Evolutionary conservation across 2,888 invertebrate species (phyloP), one percentile per base, ranked within the genome.

Genomic region (Calliopum simillimum): DNA sequence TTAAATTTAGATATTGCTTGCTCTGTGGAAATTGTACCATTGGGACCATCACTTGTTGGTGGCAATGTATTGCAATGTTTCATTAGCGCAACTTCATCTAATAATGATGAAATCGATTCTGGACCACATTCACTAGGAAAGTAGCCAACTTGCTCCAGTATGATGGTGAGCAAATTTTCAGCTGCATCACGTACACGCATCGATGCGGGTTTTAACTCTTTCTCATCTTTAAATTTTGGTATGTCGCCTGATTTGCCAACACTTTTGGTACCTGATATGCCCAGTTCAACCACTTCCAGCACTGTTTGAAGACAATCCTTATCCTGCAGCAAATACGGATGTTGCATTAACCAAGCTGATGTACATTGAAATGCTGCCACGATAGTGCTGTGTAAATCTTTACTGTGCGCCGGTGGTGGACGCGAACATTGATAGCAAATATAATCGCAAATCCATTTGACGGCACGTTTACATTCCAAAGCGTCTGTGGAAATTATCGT

Each of bases 371-470:
- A 95, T 70, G 99, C 93, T 77, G 96, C 94, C 79, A 98, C 96
- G 73, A 96, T 96, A 61, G 96, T 94, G 23, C 97, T 97, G 88
- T 98, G 98, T 75, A 96, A 89, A 88, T 96, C 96, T 84, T 96
- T 94, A 62, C 96, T 96, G 88, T 97, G 97, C 55, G 93, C 95
- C 70, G 92, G 97, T 68, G 96, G 98, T 68, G 97, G 98, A 75
- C 97, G 91, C 79, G 94, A 94, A 88, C 98, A 97, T 85, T 98
- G 98, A 85, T 94, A 94, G 68, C 95, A 93, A 79, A 99, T 98
- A 87, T 98, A 99, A 88, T 99, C 97, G 87, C 99, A 99, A 70
- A 99, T 91, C 95, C 98, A 98, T 81, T 97, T 97, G 23, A 99
- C 97, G 14, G 96, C 95, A 81, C 96, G 89, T 87, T 94, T 94